These are phyloP conservation scores for Nestor notabilis DNA, from an alignment of 2,113 vertebrate genomes.

Conservation along the genomic window DNA sequence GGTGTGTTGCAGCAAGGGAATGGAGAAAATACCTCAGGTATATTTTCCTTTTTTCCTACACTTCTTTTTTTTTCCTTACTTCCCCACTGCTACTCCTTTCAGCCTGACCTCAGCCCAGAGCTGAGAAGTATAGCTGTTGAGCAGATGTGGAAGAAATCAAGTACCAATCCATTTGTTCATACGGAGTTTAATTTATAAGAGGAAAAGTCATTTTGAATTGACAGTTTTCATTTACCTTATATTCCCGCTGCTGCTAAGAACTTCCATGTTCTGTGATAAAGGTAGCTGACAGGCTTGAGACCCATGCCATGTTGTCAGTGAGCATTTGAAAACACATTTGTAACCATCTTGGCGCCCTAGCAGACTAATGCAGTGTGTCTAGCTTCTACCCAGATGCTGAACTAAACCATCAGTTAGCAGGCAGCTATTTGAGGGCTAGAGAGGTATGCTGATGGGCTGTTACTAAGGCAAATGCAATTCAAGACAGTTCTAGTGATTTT, in stretches of 20 bases:
- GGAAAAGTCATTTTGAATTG: slow-evolving; percentile 28
- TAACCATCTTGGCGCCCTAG: background rate
- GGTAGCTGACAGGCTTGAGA: background rate
- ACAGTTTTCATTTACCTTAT: slow-evolving; percentile 32
- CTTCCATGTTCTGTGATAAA: background rate
- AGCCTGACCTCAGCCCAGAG: background rate
- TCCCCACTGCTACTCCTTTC: background rate
- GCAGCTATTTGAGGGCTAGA: background rate
- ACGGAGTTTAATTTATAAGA: slow-evolving; percentile 17
- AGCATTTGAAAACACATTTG: slow-evolving; percentile 21
- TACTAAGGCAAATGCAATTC: background rate
- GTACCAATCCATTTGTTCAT: background rate
- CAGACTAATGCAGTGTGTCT: background rate
- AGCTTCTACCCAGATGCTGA: background rate
- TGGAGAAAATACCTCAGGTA: background rate
- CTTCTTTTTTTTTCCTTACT: background rate
- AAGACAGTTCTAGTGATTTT: background rate
- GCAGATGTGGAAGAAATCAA: slow-evolving; percentile 8
- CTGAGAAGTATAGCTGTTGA: background rate
- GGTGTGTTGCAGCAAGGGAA: background rate
- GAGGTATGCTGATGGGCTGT: background rate
- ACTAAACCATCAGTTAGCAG: background rate
- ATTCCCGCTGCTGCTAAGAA: background rate
- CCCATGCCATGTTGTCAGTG: slow-evolving; percentile 25
- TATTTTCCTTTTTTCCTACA: background rate